Percentiles rank a stretch among this genome's conserved stretches.
Evolutionary conservation across 2,113 vertebrate species (phyloP).

Genomic region (Naja naja): DNA sequence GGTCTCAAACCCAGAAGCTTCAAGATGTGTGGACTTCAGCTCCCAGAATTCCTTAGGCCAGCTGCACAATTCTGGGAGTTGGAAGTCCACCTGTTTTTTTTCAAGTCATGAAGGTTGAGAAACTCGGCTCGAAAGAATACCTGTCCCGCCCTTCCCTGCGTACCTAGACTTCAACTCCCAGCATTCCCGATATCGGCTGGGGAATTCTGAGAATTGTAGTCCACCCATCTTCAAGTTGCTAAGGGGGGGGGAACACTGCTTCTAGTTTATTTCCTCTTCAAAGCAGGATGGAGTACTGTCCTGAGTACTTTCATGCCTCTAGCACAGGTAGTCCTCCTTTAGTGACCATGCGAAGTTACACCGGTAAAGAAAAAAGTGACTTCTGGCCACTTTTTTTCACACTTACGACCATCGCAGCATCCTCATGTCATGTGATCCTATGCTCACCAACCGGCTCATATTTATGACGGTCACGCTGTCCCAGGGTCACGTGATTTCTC

Average conservation of each 20-base stretch:
- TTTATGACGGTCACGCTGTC: no score
- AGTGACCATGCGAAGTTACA: not conserved
- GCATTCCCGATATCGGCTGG: not conserved
- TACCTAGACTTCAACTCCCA: not conserved
- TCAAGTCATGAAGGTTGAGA: not conserved
- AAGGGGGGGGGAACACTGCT: no score
- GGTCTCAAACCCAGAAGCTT: not conserved
- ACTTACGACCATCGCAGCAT: no score
- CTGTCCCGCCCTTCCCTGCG: not conserved
- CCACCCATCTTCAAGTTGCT: no score
- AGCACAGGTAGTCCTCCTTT: not conserved
- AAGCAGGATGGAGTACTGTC: not conserved
- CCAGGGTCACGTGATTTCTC: not conserved
- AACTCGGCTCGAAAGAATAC: not conserved
- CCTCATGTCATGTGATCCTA: no score
- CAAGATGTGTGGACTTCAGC: not conserved
- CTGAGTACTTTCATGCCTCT: not conserved
- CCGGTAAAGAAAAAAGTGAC: not conserved
- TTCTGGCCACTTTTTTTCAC: not conserved
- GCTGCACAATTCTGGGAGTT: not conserved
- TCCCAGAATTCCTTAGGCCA: not conserved
- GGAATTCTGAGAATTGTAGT: not conserved
- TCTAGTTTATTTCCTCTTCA: not conserved
- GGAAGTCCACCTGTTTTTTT: not conserved
- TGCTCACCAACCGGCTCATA: rapidly evolving